phyloP scores from a whole-genome alignment of 2,888 invertebrate species.

The Auanema sp. region DNA sequence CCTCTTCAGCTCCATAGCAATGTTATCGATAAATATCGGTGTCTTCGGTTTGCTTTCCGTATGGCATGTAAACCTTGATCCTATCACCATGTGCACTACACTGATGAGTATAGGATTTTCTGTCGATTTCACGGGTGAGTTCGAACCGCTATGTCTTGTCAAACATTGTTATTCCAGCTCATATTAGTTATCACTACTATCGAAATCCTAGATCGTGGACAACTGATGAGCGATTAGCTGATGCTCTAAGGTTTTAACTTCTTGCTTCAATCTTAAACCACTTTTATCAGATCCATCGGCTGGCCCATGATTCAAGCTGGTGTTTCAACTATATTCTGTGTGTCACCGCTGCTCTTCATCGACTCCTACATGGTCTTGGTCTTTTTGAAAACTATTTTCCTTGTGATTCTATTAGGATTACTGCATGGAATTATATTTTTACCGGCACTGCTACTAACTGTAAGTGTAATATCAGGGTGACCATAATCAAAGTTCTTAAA shows the following conservation, averaged over 20 bases:
- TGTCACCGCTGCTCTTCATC: constrained; percentile 40
- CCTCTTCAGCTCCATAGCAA: constrained; percentile 39
- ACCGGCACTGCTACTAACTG: constrained; percentile 46
- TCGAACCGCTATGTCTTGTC: background rate
- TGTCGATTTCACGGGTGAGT: constrained; percentile 36
- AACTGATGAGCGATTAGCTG: constrained; percentile 42
- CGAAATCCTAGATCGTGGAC: constrained; percentile 44
- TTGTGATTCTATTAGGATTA: constrained; percentile 45
- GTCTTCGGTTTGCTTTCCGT: constrained; percentile 50
- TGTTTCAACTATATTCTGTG: constrained; percentile 42
- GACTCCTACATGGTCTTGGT: constrained; percentile 50
- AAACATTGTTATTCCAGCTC: constrained; percentile 48
- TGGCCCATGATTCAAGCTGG: constrained; percentile 58
- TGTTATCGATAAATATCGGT: constrained; percentile 53
- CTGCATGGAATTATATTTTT: constrained; percentile 52
- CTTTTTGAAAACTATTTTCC: constrained; percentile 48
- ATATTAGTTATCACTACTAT: constrained; percentile 53
- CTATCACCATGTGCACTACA: constrained; percentile 54
- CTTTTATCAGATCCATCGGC: constrained; percentile 36
- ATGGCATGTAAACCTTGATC: constrained; percentile 52
- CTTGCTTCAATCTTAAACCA: background rate
- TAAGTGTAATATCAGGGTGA: constrained; percentile 11
- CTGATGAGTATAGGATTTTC: constrained; percentile 48
- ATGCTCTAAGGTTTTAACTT: constrained; percentile 45
- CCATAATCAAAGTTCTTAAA: no score